Evolutionary conservation across 2,113 vertebrate species (phyloP).

Genomic region (Origma solitaria): DNA sequence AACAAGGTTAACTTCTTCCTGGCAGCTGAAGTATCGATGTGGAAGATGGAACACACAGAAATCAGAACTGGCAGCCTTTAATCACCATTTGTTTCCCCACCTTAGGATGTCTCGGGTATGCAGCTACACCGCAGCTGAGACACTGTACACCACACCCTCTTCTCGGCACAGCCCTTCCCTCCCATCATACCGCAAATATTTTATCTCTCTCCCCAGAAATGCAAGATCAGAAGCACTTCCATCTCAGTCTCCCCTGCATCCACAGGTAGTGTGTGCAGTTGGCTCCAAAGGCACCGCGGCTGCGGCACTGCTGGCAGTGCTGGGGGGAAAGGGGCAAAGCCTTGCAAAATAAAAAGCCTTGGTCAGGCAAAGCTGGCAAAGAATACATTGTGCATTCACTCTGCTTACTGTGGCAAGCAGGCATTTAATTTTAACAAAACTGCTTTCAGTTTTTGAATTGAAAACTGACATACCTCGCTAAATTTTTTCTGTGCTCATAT

Average conservation of each 20-base stretch:
- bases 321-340: not conserved
- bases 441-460: not conserved
- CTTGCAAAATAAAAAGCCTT: not conserved
- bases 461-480: not conserved
- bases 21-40: not conserved
- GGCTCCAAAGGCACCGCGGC: not conserved
- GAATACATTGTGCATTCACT: not conserved
- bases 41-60: not conserved
- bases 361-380: not conserved
- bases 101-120: not conserved
- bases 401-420: not conserved
- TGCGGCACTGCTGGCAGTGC: not conserved
- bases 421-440: not conserved
- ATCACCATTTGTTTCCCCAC: not conserved
- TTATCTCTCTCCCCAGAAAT: not conserved
- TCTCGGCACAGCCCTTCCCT: not conserved
- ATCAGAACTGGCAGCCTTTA: not conserved
- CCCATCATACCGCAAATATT: constrained; percentile 18
- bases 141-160: not conserved
- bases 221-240: not conserved
- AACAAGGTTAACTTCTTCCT: not conserved
- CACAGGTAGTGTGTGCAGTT: fast-evolving
- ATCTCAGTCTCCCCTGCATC: not conserved
- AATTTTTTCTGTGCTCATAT: fast-evolving
- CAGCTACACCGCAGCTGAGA: not conserved